Conservation (phyloP, 2,113 vertebrate genomes). For the Stercorarius parasiticus region DNA sequence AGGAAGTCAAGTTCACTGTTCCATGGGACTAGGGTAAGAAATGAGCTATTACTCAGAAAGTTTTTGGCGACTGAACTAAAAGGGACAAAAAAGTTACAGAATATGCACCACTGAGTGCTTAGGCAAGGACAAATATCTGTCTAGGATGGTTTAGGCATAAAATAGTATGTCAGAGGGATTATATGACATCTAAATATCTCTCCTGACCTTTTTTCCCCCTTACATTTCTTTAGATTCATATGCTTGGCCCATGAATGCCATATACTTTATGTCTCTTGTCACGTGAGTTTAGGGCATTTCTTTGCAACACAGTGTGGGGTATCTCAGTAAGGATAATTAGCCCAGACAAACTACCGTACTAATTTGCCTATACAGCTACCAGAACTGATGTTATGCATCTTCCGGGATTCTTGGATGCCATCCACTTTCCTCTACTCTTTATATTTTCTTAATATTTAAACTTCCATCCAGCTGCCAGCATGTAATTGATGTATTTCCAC, state of each 20-base stretch:
- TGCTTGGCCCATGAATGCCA: background rate
- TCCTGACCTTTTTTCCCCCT: background rate
- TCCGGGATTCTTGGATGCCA: background rate
- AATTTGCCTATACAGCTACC: slow-evolving; percentile 6
- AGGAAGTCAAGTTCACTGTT: background rate
- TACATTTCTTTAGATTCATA: background rate
- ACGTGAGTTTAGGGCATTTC: background rate
- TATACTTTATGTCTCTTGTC: background rate
- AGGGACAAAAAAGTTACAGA: background rate
- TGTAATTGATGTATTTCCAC: background rate
- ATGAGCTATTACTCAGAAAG: background rate
- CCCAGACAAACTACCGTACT: background rate
- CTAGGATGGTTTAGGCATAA: background rate
- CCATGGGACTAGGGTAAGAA: background rate
- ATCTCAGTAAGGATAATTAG: slow-evolving; percentile 5
- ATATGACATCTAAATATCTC: background rate
- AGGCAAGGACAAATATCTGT: background rate
- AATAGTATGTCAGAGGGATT: background rate
- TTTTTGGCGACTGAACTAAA: background rate
- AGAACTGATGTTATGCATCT: background rate
- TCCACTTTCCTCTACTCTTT: background rate
- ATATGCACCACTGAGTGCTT: background rate
- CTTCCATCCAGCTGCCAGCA: background rate
- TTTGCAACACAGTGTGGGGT: background rate
- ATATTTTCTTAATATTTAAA: background rate